A percentile compares a stretch with the other conserved stretches of the same genome.
phyloP scores from a whole-genome alignment of 2,113 vertebrate species.

The Megaptera novaeangliae region DNA sequence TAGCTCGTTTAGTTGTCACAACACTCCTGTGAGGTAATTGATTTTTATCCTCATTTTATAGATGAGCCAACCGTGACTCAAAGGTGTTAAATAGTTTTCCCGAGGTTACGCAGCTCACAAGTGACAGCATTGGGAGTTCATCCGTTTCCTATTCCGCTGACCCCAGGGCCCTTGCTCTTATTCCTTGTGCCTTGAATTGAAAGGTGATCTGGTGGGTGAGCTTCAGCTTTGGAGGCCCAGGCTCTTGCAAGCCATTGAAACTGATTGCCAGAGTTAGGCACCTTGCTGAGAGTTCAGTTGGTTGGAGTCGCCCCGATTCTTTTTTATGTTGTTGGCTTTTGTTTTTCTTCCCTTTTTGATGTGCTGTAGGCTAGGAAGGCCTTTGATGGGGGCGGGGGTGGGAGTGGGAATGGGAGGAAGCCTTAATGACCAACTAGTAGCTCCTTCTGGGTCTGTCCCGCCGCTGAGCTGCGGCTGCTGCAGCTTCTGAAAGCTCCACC shows the following conservation, averaged over 20 bases:
- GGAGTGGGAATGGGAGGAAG: background rate
- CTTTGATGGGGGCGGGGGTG: background rate
- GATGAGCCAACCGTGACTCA: background rate
- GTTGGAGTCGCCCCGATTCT: background rate
- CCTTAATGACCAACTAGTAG: background rate
- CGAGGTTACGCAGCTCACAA: background rate
- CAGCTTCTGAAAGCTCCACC: background rate
- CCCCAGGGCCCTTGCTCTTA: background rate
- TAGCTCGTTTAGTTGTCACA: background rate
- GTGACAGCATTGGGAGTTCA: background rate
- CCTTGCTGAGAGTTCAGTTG: background rate
- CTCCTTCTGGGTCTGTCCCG: background rate
- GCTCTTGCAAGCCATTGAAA: background rate
- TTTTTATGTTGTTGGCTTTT: background rate
- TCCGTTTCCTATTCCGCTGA: background rate
- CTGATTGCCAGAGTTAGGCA: background rate
- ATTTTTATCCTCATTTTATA: slow-evolving; percentile 22
- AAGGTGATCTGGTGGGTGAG: background rate
- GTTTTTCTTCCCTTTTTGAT: background rate
- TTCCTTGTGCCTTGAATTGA: background rate
- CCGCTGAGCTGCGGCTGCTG: background rate
- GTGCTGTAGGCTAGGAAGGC: background rate
- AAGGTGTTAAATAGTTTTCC: background rate
- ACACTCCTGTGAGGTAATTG: background rate
- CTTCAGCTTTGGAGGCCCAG: background rate